These are phyloP conservation scores for Paracentrotus lividus DNA, from an alignment of 53 echinoderm and acorn worm species.

Conservation along the genomic window DNA sequence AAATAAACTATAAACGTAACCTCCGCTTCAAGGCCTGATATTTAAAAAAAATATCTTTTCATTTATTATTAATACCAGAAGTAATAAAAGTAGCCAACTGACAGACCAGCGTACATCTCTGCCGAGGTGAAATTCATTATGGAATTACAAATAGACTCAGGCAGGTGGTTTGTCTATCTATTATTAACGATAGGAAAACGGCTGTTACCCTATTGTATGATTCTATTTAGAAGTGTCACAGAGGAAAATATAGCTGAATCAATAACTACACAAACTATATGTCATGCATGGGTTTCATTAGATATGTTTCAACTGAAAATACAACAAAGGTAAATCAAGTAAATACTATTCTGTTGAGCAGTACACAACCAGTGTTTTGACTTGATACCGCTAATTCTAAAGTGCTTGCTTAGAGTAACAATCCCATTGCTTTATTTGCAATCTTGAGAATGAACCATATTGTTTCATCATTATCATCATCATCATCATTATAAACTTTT, in stretches of 20 bases:
- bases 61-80: not conserved
- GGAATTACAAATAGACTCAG: conserved; percentile 26
- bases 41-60: not conserved
- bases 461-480: not conserved
- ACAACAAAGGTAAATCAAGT: not conserved
- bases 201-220: conserved; percentile 3
- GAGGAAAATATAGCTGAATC: not conserved
- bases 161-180: conserved; percentile 5
- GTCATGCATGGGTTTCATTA: not conserved
- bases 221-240: not conserved
- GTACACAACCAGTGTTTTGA: not conserved
- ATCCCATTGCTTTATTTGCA: too few relatives aligned
- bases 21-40: not conserved
- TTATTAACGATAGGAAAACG: conserved; percentile 24
- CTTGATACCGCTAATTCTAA: too few relatives aligned
- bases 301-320: not conserved
- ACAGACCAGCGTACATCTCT: conserved; percentile 2
- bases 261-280: conserved; percentile 27
- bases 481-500: not conserved
- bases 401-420: too few relatives aligned
- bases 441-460: not conserved
- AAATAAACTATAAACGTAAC: conserved; percentile 1
- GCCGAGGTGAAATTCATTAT: conserved; percentile 47
- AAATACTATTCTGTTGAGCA: not conserved
- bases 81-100: conserved; percentile 29